Evolutionary conservation across 2,797 vertebrate genomes (phyloP), one percentile per base, ranked within the genome.

Genomic region (Catharus ustulatus): DNA sequence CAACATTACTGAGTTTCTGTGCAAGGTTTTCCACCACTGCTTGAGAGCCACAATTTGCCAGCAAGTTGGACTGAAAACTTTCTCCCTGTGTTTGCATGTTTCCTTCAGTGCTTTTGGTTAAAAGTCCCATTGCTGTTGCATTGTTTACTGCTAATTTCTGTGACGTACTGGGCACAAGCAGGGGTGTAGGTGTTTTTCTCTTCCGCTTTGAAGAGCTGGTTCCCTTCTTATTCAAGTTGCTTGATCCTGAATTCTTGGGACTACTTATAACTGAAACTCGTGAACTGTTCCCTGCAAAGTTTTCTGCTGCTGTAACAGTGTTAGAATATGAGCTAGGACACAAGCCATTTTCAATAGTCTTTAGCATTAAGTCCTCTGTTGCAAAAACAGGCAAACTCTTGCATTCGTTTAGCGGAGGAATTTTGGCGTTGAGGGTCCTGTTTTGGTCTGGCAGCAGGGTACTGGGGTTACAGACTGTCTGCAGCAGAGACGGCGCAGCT

Each of bases 181-280:
- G 87, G 45, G 97, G 95, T 7, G 97, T 90, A 80, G 96, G 45
- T 66, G 94, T 90, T 98, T 98, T 98, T 90, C 98, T 98, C 94
- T 97, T 98, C 96, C 97, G 98, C 85, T 98, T 98, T 82, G 98
- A 98, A 97, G 98, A 97, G 81, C 97, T 97, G 72, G 95, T 97
- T 81, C 98, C 98, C 73, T 98, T 98, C 96, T 98, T 98, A 96
- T 97, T 97, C 79, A 97, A 78, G 55, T 86, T 96, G 83, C 95
- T 97, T 59, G 97, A 95, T 57, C 97, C 95, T 55, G 95, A 90
- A 90, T 97, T 98, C 84, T 97, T 97, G 89, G 98, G 97, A 61
- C 96, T 97, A 84, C 95, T 98, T 84, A 98, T 97, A 92, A 98
- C 98, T 32, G 97, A 97, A 89, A 97, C 96, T 46, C 97, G 64